These are phyloP conservation scores for Argyresthia albistria DNA, from an alignment of 2,888 invertebrate genomes.

Conservation along the genomic window DNA sequence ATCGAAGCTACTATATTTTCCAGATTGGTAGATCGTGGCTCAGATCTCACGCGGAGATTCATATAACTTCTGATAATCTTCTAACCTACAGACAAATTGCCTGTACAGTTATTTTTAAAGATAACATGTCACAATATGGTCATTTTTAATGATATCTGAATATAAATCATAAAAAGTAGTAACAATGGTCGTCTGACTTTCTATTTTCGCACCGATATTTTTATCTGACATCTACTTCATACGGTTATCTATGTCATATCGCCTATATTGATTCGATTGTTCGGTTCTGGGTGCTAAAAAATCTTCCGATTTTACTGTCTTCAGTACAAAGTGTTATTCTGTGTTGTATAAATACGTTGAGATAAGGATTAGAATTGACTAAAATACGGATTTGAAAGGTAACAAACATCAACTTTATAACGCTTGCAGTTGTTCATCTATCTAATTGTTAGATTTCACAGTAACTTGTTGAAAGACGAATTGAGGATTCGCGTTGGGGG, in stretches of 20 bases:
- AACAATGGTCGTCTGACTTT: constrained; percentile 23
- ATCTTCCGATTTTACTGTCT: not conserved
- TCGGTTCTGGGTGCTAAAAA: not conserved
- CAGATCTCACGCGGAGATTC: too few relatives aligned
- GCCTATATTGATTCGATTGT: not conserved
- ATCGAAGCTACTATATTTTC: too few relatives aligned
- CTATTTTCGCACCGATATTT: constrained; percentile 47
- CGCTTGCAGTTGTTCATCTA: not conserved
- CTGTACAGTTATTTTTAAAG: too few relatives aligned
- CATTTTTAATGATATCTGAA: not conserved
- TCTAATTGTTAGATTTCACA: not conserved
- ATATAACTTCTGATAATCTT: too few relatives aligned
- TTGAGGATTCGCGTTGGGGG: too few relatives aligned
- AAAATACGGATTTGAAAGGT: not conserved
- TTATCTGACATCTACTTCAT: not conserved
- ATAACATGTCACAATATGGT: not conserved
- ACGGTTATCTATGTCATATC: not conserved
- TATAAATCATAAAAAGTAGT: not conserved
- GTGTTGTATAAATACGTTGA: not conserved
- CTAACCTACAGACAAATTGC: too few relatives aligned
- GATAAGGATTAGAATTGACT: not conserved
- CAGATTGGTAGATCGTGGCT: too few relatives aligned
- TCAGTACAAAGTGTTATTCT: not conserved
- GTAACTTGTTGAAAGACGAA: too few relatives aligned
- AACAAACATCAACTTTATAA: not conserved